These are phyloP conservation scores for Zoanthus solanderi DNA, from an alignment of 92 coral and sea anemone genomes.

Conservation along the genomic window DNA sequence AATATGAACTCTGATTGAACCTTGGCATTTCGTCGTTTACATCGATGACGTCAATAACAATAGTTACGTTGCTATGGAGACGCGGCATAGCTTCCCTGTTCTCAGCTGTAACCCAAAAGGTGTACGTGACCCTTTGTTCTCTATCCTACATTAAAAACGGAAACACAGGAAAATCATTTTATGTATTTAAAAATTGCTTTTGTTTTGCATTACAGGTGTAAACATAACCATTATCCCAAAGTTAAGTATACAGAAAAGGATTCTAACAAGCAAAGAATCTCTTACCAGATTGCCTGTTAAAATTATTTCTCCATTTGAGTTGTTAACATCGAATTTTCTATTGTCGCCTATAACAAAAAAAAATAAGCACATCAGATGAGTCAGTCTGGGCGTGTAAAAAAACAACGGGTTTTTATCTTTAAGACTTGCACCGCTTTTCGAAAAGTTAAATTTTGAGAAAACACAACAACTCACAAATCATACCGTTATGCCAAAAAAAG, in stretches of 20 bases:
- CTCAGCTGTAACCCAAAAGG: conserved; percentile 83
- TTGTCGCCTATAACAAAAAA: background rate
- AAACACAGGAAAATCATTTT: background rate
- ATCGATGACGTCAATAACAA: conserved; percentile 73
- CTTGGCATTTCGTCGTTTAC: conserved; percentile 74
- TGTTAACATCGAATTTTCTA: conserved; percentile 57
- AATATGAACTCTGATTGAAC: conserved; percentile 64
- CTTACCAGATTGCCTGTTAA: conserved; percentile 71
- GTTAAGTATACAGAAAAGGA: background rate
- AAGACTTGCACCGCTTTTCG: too few relatives aligned
- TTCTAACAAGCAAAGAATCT: background rate
- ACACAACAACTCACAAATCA: too few relatives aligned
- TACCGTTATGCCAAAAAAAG: too few relatives aligned
- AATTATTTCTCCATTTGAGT: conserved; percentile 70
- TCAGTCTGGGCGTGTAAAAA: too few relatives aligned
- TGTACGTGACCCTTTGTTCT: conserved; percentile 64
- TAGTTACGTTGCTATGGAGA: conserved; percentile 61
- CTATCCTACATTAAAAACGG: conserved; percentile 60
- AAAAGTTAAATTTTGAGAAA: too few relatives aligned
- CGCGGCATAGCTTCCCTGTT: conserved; percentile 71
- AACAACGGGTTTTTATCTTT: too few relatives aligned
- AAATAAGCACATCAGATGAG: background rate
- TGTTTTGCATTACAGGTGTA: background rate
- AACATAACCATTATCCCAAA: background rate
- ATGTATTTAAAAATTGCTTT: background rate